Percentiles rank a stretch among this genome's conserved stretches.
phyloP scores from a whole-genome alignment of 1,140 invertebrate species.

The Tetragonula clypearis region DNA sequence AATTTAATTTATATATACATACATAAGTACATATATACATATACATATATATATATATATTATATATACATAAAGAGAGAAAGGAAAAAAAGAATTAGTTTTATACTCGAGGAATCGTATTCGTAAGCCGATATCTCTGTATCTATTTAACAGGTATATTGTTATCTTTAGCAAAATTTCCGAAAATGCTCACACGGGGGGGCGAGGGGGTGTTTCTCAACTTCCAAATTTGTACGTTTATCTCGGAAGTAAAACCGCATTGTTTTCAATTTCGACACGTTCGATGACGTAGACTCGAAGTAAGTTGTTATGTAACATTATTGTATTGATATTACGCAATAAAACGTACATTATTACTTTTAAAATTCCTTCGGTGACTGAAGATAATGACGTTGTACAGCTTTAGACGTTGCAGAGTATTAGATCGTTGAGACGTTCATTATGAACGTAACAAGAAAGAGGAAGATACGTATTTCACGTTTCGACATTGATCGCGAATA shows the following conservation, averaged over 20 bases:
- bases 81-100: conserved; percentile 24
- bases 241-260: not conserved
- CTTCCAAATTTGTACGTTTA: conserved; percentile 41
- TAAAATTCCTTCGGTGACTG: not conserved
- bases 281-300: not conserved
- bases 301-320: conserved; percentile 54
- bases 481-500: too few relatives aligned
- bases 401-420: not conserved
- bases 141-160: not conserved
- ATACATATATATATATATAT: conserved; percentile 1
- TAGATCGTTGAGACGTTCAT: not conserved
- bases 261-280: not conserved
- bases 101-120: conserved; percentile 30
- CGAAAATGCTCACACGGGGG: not conserved
- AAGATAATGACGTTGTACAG: not conserved
- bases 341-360: conserved; percentile 53
- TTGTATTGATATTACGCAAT: conserved; percentile 56
- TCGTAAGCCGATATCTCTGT: not conserved
- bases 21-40: conserved; percentile 14
- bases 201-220: not conserved
- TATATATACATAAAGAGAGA: not conserved
- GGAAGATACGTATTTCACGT: too few relatives aligned
- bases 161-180: not conserved
- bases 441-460: not conserved
- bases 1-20: conserved; percentile 47